phyloP scores from a whole-genome alignment of 2,888 invertebrate genomes.

The Spodoptera picta region DNA sequence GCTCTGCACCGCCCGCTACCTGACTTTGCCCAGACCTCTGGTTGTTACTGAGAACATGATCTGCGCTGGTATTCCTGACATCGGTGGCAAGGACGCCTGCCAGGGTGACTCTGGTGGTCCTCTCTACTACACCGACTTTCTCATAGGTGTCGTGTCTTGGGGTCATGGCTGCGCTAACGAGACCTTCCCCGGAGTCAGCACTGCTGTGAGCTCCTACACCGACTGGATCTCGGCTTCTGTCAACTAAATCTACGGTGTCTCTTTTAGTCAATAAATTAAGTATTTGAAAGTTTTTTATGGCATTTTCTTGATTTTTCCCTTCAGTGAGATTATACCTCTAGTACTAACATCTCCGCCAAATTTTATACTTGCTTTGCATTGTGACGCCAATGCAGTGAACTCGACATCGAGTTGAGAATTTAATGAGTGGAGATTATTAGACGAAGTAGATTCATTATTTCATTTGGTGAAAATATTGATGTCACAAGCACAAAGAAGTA shows the following conservation, averaged over 20 bases:
- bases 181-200: conserved; percentile 82
- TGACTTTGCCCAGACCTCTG: conserved; percentile 6
- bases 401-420: too few relatives aligned
- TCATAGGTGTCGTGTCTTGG: conserved; percentile 85
- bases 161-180: conserved; percentile 81
- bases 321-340: too few relatives aligned
- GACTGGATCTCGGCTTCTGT: conserved; percentile 66
- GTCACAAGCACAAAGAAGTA: too few relatives aligned
- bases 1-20: conserved; percentile 34
- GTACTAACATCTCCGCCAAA: too few relatives aligned
- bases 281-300: background rate
- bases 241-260: conserved; percentile 14
- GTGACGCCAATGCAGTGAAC: too few relatives aligned
- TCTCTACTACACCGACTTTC: conserved; percentile 69
- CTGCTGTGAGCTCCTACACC: conserved; percentile 72
- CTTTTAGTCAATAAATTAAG: conserved; percentile 1
- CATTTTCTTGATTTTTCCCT: background rate
- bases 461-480: too few relatives aligned
- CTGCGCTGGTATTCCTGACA: conserved; percentile 70
- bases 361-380: too few relatives aligned
- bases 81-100: conserved; percentile 71
- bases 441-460: too few relatives aligned
- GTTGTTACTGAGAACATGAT: conserved; percentile 74
- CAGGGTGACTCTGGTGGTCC: conserved; percentile 87
- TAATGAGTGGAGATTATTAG: too few relatives aligned